A percentile compares a stretch with the other conserved stretches of the same genome.
phyloP scores from a whole-genome alignment of 2,113 vertebrate genomes.

The Sminthopsis crassicaudata region DNA sequence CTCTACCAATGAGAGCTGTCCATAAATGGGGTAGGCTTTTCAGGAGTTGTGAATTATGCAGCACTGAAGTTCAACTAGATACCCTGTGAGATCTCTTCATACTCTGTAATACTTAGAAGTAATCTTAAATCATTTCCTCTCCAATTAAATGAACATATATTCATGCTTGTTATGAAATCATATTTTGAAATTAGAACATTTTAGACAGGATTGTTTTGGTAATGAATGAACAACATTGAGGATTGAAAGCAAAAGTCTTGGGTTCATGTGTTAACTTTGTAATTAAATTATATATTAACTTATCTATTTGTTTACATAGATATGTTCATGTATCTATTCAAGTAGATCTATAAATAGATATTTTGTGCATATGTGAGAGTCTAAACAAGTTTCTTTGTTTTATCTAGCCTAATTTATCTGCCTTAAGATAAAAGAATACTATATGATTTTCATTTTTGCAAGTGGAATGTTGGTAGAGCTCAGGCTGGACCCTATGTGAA shows the following conservation, averaged over 20 bases:
- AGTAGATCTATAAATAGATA: not conserved
- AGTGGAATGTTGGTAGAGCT: not conserved
- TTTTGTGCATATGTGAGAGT: not conserved
- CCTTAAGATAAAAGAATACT: not conserved
- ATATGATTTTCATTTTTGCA: not conserved
- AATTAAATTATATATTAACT: not conserved
- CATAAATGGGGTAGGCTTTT: not conserved
- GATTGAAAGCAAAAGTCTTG: not conserved
- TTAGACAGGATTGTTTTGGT: not conserved
- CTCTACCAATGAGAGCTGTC: not conserved
- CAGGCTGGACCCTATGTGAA: not conserved
- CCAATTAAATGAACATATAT: not conserved
- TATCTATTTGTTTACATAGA: not conserved
- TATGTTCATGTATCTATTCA: not conserved
- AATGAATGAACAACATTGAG: not conserved
- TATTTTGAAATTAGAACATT: not conserved
- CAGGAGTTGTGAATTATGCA: not conserved
- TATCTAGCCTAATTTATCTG: not conserved
- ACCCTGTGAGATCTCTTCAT: too few species aligned
- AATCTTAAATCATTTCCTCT: not conserved
- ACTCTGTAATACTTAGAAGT: not conserved
- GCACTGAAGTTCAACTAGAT: not conserved
- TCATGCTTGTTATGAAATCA: not conserved
- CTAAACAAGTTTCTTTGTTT: not conserved
- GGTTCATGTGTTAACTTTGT: not conserved